A percentile compares a stretch with the other conserved stretches of the same genome.
Conservation (phyloP, 2,888 invertebrate species). For the Andrena chrysosceles region DNA sequence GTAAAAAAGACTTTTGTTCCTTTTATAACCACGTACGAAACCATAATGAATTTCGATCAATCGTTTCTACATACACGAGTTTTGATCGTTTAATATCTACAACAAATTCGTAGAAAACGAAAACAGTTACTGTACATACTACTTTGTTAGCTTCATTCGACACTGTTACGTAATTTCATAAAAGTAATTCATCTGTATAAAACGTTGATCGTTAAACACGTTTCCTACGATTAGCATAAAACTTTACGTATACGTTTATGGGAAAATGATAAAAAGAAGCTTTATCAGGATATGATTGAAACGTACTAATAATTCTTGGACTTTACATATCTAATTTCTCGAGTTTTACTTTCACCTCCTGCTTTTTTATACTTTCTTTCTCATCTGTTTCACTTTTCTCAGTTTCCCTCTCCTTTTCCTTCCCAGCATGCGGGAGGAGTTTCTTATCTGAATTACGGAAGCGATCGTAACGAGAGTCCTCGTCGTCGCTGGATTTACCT, state of each 20-base stretch:
- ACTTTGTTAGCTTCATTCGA: slow-evolving; percentile 20
- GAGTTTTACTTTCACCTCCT: slow-evolving; percentile 74
- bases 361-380: slow-evolving; percentile 82
- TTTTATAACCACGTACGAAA: slow-evolving; percentile 12
- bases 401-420: slow-evolving; percentile 85
- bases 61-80: slow-evolving; percentile 31
- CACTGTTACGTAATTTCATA: slow-evolving; percentile 11
- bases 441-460: slow-evolving; percentile 89
- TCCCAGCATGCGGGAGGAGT: slow-evolving; percentile 77
- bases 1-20: neutral
- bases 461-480: slow-evolving; percentile 89
- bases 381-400: slow-evolving; percentile 83
- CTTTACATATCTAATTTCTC: slow-evolving; percentile 77
- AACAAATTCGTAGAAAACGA: slow-evolving; percentile 24
- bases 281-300: slow-evolving; percentile 62
- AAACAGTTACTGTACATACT: slow-evolving; percentile 24
- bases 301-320: slow-evolving; percentile 60
- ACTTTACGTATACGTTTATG: slow-evolving; percentile 30
- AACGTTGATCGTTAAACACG: slow-evolving; percentile 6
- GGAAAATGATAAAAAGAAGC: slow-evolving; percentile 35
- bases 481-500: slow-evolving; percentile 88
- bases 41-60: slow-evolving; percentile 10
- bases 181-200: slow-evolving; percentile 34
- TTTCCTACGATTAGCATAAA: slow-evolving; percentile 3
- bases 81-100: slow-evolving; percentile 23